phyloP scores from a whole-genome alignment of 1,140 invertebrate species.

The Caenorhabditis tropicalis region DNA sequence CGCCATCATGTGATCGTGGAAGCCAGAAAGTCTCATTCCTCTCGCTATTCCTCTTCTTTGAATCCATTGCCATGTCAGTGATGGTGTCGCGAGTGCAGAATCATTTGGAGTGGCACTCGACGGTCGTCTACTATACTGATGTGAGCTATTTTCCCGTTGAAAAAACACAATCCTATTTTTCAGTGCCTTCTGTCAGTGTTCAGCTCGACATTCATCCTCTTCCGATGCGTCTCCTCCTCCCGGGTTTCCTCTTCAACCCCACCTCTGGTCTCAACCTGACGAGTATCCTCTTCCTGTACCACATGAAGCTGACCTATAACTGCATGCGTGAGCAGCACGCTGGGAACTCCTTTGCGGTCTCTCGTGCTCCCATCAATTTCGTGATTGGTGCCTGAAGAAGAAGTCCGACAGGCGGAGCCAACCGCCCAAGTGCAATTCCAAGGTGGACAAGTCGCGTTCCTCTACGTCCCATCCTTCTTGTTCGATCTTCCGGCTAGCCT shows the following conservation, averaged over 20 bases:
- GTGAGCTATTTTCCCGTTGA: not conserved
- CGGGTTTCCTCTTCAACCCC: constrained; percentile 23
- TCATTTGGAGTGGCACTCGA: not conserved
- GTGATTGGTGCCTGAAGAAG: constrained; percentile 50
- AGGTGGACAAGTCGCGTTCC: not conserved
- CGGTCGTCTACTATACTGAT: not conserved
- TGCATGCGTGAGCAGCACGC: constrained; percentile 26
- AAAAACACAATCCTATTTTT: not conserved
- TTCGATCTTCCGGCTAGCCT: not conserved
- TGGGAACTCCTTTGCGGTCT: constrained; percentile 47
- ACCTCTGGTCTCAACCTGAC: constrained; percentile 50
- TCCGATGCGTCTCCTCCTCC: constrained; percentile 48
- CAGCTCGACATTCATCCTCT: constrained; percentile 34
- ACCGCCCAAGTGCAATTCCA: not conserved
- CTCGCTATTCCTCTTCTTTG: not conserved
- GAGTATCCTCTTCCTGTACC: constrained; percentile 53
- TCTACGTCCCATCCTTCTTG: not conserved
- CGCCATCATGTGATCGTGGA: not conserved
- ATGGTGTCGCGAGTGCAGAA: not conserved
- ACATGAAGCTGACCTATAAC: constrained; percentile 44
- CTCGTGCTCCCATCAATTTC: constrained; percentile 49
- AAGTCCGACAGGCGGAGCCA: not conserved
- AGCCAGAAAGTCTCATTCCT: not conserved
- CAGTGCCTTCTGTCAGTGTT: constrained; percentile 36
- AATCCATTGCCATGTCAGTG: not conserved